Evolutionary conservation across 35 echinoderm and acorn worm species (phyloP), one percentile per base, ranked within the genome.

Genomic region (Heliocidaris tuberculata): DNA sequence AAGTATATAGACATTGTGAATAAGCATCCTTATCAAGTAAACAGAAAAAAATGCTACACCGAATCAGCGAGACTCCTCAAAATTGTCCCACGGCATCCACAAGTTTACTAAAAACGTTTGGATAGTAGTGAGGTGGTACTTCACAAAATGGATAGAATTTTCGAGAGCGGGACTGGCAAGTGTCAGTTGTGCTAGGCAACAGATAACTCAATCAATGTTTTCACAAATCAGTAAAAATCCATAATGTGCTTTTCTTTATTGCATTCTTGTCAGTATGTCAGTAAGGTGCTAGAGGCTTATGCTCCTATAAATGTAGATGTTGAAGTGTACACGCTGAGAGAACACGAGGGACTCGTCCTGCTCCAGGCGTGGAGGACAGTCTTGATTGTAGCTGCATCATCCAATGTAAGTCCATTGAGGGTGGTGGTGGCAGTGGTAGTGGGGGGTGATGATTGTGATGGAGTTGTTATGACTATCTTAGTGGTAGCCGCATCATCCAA

Each of bases 331-430:
- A 59, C 94, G 47, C 50, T 98, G 6, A 70, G 96, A 52, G 95
- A 98, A 86, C 97, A 98, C 91, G 95, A 98, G 50, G 94, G 91
- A 16, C 90, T 98, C 32, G 96, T 98, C 21, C 59, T 98, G 86
- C 17, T 98, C 21, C 97, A 98, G 48, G 97, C 95, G 11, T 98
- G 97, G 97, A 96, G 97, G 61, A 98, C 96, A 17, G 48, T 98
- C 10, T 60, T 98, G 0, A 56, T 98, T 12, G 94, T 98, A 31
- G 92, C 97, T 50, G 93, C 95, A 52, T 96, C 94, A 31, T 31
- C 92, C 31, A 94, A 95, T 60, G 96, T 98, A 88, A 95, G 94
- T 85, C 65, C 5, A 78, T 21, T 27, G 17, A 78, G 24, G 8
- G 27, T 78, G 19, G 15, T n/a, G 27, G 65, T 27, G 65, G 27